Evolutionary conservation across 2,113 vertebrate species (phyloP).

Genomic region (Nothocercus nigrocapillus): DNA sequence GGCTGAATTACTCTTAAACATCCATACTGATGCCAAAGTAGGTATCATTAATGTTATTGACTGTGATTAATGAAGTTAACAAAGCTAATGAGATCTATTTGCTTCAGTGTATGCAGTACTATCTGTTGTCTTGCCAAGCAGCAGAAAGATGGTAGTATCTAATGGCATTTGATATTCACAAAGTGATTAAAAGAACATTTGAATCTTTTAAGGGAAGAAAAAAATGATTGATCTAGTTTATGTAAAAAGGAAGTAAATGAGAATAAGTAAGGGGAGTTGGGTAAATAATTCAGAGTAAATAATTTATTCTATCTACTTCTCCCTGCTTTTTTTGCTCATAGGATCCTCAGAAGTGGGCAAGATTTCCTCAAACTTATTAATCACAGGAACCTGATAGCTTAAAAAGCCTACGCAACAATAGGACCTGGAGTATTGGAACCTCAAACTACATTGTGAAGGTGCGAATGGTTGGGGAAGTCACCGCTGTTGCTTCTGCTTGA

Average conservation of each 20-base stretch:
- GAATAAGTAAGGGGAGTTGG: conserved; percentile 30
- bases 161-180: conserved; percentile 3
- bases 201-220: conserved; percentile 42
- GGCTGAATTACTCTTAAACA: not conserved
- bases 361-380: conserved; percentile 33
- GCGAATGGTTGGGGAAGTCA: not conserved
- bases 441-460: not conserved
- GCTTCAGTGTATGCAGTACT: conserved; percentile 8
- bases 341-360: not conserved
- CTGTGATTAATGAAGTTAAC: conserved; percentile 43
- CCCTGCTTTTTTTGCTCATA: not conserved
- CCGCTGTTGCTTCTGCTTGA: not conserved
- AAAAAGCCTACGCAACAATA: not conserved
- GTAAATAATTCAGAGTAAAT: conserved; percentile 56
- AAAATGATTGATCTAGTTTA: conserved; percentile 44
- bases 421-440: not conserved
- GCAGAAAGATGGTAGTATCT: not conserved
- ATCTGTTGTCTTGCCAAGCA: conserved; percentile 12
- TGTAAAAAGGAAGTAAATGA: conserved; percentile 48
- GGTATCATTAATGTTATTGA: conserved; percentile 33
- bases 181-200: conserved; percentile 51
- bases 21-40: not conserved
- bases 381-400: not conserved
- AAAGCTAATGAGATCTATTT: conserved; percentile 64
- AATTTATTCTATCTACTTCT: conserved; percentile 20